Evolutionary conservation across 1,140 invertebrate genomes (phyloP).

Genomic region (Drosophila cardini): DNA sequence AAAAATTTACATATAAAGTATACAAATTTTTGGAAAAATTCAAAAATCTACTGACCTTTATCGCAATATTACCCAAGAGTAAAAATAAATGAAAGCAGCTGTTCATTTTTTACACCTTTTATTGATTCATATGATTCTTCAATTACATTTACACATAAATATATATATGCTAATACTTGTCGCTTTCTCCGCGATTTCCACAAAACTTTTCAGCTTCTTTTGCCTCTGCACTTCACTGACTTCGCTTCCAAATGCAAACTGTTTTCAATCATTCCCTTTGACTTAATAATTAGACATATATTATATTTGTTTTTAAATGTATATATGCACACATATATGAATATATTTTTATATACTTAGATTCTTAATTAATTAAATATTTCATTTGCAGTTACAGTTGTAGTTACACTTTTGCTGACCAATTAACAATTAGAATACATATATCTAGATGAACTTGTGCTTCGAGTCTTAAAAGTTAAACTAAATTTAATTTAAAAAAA

Average conservation of each 20-base stretch:
- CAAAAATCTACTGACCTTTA: too few species aligned
- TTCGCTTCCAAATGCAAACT: constrained; percentile 12
- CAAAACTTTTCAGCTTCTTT: constrained; percentile 37
- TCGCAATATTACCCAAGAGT: too few species aligned
- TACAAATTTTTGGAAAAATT: too few species aligned
- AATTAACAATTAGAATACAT: constrained; percentile 76
- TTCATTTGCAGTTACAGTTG: constrained; percentile 1
- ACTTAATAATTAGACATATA: constrained; percentile 20
- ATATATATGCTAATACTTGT: constrained; percentile 81
- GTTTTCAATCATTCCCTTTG: constrained; percentile 32
- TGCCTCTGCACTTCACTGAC: constrained; percentile 25
- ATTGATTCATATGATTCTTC: constrained; percentile 73
- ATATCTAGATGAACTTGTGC: constrained; percentile 78
- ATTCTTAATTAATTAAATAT: constrained; percentile 19
- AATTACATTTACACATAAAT: constrained; percentile 80
- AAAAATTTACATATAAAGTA: too few species aligned
- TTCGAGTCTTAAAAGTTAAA: constrained; percentile 73
- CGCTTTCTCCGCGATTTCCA: constrained; percentile 71
- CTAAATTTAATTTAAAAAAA: constrained; percentile 42
- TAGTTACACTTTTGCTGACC: constrained; percentile 16
- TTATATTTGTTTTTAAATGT: constrained; percentile 22
- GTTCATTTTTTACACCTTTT: constrained; percentile 55
- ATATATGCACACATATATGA: background rate
- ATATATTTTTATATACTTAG: constrained; percentile 7
- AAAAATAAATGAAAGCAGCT: too few species aligned